Conservation (phyloP, 2,113 vertebrate species). For the Bothrops jararaca region DNA sequence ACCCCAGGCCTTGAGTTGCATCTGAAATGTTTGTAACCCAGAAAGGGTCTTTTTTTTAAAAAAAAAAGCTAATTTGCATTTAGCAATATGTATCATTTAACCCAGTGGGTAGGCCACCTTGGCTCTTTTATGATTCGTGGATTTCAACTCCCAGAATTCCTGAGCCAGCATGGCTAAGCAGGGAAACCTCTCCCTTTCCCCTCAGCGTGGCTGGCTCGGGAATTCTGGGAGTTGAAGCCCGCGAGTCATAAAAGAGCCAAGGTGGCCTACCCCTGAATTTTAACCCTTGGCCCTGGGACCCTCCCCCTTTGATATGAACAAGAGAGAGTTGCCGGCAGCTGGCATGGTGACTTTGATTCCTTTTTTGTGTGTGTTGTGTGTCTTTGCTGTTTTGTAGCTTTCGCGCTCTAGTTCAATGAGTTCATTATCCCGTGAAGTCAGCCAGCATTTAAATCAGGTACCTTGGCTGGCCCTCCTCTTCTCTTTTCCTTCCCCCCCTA, state of each 20-base stretch:
- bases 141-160: no score
- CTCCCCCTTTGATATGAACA: slow-evolving; percentile 11
- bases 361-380: slow-evolving; percentile 75
- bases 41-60: not conserved
- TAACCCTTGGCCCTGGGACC: slow-evolving; percentile 25
- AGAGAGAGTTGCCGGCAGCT: slow-evolving; percentile 60
- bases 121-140: no score
- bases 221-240: no score
- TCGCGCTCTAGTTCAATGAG: slow-evolving; percentile 98
- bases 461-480: slow-evolving; percentile 73
- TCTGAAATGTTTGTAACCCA: not conserved
- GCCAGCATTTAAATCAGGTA: slow-evolving; percentile 98
- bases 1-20: not conserved
- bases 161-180: no score
- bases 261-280: not conserved
- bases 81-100: slow-evolving; percentile 14
- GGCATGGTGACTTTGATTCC: slow-evolving; percentile 71
- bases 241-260: no score
- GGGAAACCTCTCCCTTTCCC: no score
- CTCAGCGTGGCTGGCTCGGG: no score
- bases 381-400: slow-evolving; percentile 86
- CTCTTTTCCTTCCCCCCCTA: not conserved
- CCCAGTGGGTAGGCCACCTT: not conserved
- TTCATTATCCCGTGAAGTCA: slow-evolving; percentile 96
- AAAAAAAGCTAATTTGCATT: slow-evolving; percentile 51